phyloP scores from a whole-genome alignment of 2,888 invertebrate genomes.

The Ernsta delagoae region DNA sequence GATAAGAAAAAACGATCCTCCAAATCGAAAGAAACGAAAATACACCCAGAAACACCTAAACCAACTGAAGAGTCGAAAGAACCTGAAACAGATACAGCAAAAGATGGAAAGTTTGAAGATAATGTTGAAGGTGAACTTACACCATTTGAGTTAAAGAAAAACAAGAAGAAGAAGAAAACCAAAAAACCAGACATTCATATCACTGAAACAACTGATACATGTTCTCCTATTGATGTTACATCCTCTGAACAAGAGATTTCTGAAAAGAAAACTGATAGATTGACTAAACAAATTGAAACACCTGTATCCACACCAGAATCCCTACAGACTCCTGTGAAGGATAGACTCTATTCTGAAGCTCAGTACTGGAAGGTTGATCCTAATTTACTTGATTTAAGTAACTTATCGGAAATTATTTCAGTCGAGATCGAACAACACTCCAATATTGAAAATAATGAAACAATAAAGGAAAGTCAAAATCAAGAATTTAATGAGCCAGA shows the following conservation, averaged over 20 bases:
- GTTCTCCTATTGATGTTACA: slow-evolving; percentile 46
- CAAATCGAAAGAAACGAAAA: slow-evolving; percentile 51
- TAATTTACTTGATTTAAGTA: slow-evolving; percentile 53
- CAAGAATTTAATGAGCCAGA: not conserved
- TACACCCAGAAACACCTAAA: slow-evolving; percentile 41
- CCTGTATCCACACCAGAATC: slow-evolving; percentile 71
- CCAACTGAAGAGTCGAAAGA: slow-evolving; percentile 41
- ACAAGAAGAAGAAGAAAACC: slow-evolving; percentile 68
- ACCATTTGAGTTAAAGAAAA: slow-evolving; percentile 52
- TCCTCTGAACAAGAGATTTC: slow-evolving; percentile 49
- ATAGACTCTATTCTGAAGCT: slow-evolving; percentile 72
- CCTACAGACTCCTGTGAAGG: slow-evolving; percentile 73
- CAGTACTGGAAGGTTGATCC: slow-evolving; percentile 77
- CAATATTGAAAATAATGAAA: slow-evolving; percentile 33
- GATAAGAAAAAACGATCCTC: slow-evolving; percentile 68
- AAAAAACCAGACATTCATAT: slow-evolving; percentile 49
- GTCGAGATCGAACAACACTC: slow-evolving; percentile 53
- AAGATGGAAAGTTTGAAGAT: slow-evolving; percentile 38
- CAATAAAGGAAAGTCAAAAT: slow-evolving; percentile 14
- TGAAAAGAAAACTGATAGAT: slow-evolving; percentile 30
- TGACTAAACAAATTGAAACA: slow-evolving; percentile 48
- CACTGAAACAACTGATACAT: slow-evolving; percentile 44
- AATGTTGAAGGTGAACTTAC: slow-evolving; percentile 31
- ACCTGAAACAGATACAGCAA: slow-evolving; percentile 37
- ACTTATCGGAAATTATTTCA: slow-evolving; percentile 59